Evolutionary conservation across 2,113 vertebrate genomes (phyloP).

Genomic region (Microcebus jonahi): DNA sequence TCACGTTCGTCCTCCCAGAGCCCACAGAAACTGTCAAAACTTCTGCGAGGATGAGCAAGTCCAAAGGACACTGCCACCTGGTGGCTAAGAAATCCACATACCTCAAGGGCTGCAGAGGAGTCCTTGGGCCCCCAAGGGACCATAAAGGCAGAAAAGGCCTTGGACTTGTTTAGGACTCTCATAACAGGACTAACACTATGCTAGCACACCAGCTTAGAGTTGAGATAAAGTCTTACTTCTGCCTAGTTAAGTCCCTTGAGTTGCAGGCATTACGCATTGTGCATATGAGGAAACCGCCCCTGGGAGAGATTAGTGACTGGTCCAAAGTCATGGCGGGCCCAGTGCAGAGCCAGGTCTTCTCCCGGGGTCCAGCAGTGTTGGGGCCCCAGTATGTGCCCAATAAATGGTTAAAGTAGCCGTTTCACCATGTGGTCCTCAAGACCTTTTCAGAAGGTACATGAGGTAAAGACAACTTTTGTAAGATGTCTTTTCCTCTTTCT

Average conservation of each 20-base stretch:
- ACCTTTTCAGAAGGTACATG: neutral
- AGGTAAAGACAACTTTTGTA: neutral
- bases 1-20: neutral
- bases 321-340: neutral
- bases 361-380: neutral
- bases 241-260: neutral
- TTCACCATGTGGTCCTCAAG: neutral
- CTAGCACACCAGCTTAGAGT: neutral
- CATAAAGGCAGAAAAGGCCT: neutral
- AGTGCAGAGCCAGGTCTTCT: neutral
- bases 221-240: neutral
- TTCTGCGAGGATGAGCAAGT: neutral
- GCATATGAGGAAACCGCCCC: neutral
- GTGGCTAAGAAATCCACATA: neutral
- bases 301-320: neutral
- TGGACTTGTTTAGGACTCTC: neutral
- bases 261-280: neutral
- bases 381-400: neutral
- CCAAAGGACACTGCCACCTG: conserved; percentile 35
- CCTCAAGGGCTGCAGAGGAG: neutral
- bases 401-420: neutral
- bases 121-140: neutral
- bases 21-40: neutral
- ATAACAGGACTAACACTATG: neutral
- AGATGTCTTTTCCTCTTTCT: neutral